Evolutionary conservation across 2,888 invertebrate genomes (phyloP).

Genomic region (Drosophila subquinaria): DNA sequence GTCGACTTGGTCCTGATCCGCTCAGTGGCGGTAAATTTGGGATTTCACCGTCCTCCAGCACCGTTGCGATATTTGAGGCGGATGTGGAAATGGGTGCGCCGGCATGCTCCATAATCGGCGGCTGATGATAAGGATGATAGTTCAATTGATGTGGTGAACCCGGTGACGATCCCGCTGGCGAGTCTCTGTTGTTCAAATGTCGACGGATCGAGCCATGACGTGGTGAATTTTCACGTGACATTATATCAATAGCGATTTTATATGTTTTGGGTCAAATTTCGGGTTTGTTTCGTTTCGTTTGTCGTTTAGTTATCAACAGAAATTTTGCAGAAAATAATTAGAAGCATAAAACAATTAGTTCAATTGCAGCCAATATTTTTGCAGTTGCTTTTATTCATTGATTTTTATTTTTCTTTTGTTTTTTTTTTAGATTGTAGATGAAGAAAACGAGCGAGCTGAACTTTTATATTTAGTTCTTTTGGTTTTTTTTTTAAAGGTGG

Average conservation of each 20-base stretch:
- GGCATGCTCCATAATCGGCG: conserved; percentile 81
- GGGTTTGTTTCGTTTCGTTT: conserved; percentile 36
- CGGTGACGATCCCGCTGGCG: conserved; percentile 55
- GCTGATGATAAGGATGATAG: conserved; percentile 67
- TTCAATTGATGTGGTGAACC: conserved; percentile 71
- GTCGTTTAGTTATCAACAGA: conserved; percentile 45
- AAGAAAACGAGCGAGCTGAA: conserved; percentile 75
- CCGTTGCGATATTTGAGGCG: conserved; percentile 82
- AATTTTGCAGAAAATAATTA: conserved; percentile 79
- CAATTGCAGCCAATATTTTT: conserved; percentile 67
- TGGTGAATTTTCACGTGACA: conserved; percentile 85
- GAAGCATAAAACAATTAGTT: conserved; percentile 78
- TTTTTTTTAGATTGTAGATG: conserved; percentile 57
- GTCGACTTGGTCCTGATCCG: conserved; percentile 88
- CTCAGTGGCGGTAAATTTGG: conserved; percentile 83
- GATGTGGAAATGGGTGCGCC: conserved; percentile 80
- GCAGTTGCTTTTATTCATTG: conserved; percentile 28
- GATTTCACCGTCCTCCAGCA: conserved; percentile 81
- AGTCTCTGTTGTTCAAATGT: conserved; percentile 71
- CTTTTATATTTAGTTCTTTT: conserved; percentile 56
- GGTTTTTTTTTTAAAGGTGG: conserved; percentile 46
- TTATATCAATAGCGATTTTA: conserved; percentile 50
- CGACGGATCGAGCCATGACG: conserved; percentile 83
- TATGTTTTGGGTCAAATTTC: conserved; percentile 14
- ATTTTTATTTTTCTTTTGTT: conserved; percentile 24